These are phyloP conservation scores for Falco naumanni DNA, from an alignment of 2,797 vertebrate genomes.

Conservation along the genomic window DNA sequence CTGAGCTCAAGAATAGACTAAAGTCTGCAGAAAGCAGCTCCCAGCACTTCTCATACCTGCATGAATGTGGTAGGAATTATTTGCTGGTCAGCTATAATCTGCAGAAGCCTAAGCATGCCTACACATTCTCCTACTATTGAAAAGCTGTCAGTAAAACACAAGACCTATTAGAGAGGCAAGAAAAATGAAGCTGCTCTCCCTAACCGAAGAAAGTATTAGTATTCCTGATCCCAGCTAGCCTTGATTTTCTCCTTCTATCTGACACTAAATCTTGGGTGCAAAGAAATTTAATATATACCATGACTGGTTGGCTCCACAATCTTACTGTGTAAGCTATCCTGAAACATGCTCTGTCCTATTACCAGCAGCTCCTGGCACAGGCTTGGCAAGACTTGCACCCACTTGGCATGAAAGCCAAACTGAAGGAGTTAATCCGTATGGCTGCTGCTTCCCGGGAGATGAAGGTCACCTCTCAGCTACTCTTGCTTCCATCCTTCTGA, in stretches of 20 bases:
- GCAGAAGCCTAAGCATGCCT: not conserved
- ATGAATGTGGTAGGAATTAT: not conserved
- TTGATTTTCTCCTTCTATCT: not conserved
- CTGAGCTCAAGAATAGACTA: not conserved
- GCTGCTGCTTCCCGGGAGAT: not conserved
- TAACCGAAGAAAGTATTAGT: not conserved
- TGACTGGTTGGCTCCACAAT: too few species aligned
- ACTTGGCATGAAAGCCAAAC: not conserved
- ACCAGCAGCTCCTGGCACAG: not conserved
- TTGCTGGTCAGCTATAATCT: not conserved
- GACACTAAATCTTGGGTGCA: not conserved
- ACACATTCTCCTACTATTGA: not conserved
- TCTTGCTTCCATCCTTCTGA: not conserved
- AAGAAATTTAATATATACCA: not conserved
- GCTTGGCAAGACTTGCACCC: not conserved
- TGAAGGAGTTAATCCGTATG: not conserved
- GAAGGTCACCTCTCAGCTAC: not conserved
- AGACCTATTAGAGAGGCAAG: not conserved
- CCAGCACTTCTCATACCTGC: not conserved
- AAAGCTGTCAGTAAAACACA: not conserved
- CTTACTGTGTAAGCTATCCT: not conserved
- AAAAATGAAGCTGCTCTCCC: not conserved
- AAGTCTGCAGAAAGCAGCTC: not conserved
- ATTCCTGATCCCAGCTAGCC: not conserved
- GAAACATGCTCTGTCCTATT: not conserved